These are phyloP conservation scores for Clarias magur DNA, from an alignment of 2,113 vertebrate genomes.

Conservation along the genomic window DNA sequence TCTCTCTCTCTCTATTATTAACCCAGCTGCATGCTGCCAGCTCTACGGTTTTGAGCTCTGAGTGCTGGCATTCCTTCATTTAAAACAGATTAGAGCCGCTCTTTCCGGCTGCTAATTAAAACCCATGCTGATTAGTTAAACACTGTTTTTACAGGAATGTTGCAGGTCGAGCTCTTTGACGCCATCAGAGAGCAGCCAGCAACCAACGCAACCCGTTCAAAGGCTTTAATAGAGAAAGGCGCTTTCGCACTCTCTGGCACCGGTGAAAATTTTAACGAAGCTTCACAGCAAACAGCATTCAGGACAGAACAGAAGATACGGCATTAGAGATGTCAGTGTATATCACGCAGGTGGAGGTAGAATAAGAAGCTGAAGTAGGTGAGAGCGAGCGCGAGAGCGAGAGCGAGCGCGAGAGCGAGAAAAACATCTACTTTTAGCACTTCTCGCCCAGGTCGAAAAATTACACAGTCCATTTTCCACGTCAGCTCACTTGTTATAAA, in stretches of 20 bases:
- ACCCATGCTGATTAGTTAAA: conserved; percentile 48
- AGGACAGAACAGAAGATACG: not conserved
- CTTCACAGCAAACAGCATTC: not conserved
- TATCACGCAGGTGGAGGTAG: not conserved
- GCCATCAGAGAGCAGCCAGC: not conserved
- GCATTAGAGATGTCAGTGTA: not conserved
- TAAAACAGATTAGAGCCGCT: conserved; percentile 48
- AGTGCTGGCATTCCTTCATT: conserved; percentile 47
- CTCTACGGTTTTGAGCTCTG: not conserved
- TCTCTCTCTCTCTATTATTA: not conserved
- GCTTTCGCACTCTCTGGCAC: not conserved
- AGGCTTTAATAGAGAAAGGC: not conserved
- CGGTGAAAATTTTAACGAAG: not conserved
- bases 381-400: not conserved
- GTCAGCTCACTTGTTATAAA: not conserved
- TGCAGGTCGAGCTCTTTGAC: not conserved
- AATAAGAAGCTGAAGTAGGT: not conserved
- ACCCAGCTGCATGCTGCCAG: conserved; percentile 17
- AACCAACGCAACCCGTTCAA: not conserved
- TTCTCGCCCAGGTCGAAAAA: not conserved
- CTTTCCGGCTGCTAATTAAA: conserved; percentile 54
- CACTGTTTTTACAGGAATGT: conserved; percentile 36
- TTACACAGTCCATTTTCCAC: not conserved
- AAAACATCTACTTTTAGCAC: not conserved
- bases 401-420: not conserved